Evolutionary conservation across 2,888 invertebrate genomes (phyloP), one percentile per base, ranked within the genome.

Genomic region (Polydrusus pterygomalis): DNA sequence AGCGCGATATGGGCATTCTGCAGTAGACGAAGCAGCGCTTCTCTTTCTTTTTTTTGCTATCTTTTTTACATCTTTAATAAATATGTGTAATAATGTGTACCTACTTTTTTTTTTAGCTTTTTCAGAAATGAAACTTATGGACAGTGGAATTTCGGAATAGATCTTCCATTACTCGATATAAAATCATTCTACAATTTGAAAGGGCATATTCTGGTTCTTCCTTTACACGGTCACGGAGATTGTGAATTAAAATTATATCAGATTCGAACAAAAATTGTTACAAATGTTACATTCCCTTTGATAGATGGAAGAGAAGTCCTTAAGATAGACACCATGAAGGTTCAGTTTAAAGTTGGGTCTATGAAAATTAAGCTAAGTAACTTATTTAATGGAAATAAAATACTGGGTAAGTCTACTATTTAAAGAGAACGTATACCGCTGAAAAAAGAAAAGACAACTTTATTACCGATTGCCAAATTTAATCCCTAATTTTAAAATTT

Each of bases 361-460:
- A 89, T 91, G 87, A 88, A 89, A 15, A 88, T 91, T 20, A 88
- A 90, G 77, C 84, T 92, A 18, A 88, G 89, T 64, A 91, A 91
- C 84, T 87, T 92, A 10, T 92, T 92, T 83, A 91, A 91, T 82
- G 92, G 92, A 60, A 92, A 92, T 81, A 89, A 90, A 83, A 88
- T 91, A 76, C 85, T 92, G 79, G 90, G 90, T 89, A 84, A 84
- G 84, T 34, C n/a, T n/a, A n/a, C n/a, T n/a, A n/a, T n/a, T n/a
- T n/a, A n/a, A n/a, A n/a, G n/a, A n/a, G n/a, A n/a, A n/a, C n/a
- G n/a, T n/a, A n/a, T n/a, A n/a, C n/a, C n/a, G n/a, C n/a, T n/a
- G n/a, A n/a, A n/a, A n/a, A n/a, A n/a, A n/a, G n/a, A n/a, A n/a
- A n/a, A n/a, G n/a, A n/a, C n/a, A n/a, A n/a, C n/a, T n/a, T n/a